Evolutionary conservation across 2,113 vertebrate species (phyloP).

Genomic region (Erythrolamprus reginae): DNA sequence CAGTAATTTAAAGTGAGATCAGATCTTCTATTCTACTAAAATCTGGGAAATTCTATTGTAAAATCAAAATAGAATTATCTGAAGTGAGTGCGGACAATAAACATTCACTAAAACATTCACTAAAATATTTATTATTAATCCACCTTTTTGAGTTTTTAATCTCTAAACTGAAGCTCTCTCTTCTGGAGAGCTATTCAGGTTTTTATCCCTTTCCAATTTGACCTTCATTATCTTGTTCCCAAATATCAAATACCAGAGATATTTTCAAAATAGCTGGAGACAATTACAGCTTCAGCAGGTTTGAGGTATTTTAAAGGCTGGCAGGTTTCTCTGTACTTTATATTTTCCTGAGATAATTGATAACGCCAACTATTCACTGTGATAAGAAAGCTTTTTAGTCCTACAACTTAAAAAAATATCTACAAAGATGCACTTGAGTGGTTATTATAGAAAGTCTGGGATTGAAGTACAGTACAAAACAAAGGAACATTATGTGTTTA

Average conservation of each 20-base stretch:
- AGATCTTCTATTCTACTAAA: slow-evolving; percentile 5
- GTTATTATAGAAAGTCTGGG: slow-evolving; percentile 10
- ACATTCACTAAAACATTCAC: background rate
- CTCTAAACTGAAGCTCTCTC: slow-evolving; percentile 8
- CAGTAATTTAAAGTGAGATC: background rate
- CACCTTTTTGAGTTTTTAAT: background rate
- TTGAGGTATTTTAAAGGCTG: background rate
- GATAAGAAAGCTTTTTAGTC: slow-evolving; percentile 17
- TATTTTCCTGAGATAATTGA: slow-evolving; percentile 21
- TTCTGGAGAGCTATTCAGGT: background rate
- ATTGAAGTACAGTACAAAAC: background rate
- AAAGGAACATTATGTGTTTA: background rate
- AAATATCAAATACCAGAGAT: slow-evolving; percentile 10
- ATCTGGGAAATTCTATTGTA: background rate
- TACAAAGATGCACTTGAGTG: slow-evolving; percentile 28
- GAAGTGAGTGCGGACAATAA: background rate
- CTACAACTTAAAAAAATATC: slow-evolving; percentile 23
- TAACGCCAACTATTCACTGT: slow-evolving; percentile 14
- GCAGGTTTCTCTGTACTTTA: slow-evolving; percentile 24
- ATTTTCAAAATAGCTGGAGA: slow-evolving; percentile 22
- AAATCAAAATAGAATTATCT: background rate
- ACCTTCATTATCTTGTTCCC: slow-evolving; percentile 2
- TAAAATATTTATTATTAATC: background rate
- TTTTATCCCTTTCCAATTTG: background rate
- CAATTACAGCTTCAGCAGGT: slow-evolving; percentile 21